Percentiles rank a stretch among this genome's conserved stretches.
Evolutionary conservation across 1,140 invertebrate species (phyloP).

Genomic region (Muscidifurax raptorellus): DNA sequence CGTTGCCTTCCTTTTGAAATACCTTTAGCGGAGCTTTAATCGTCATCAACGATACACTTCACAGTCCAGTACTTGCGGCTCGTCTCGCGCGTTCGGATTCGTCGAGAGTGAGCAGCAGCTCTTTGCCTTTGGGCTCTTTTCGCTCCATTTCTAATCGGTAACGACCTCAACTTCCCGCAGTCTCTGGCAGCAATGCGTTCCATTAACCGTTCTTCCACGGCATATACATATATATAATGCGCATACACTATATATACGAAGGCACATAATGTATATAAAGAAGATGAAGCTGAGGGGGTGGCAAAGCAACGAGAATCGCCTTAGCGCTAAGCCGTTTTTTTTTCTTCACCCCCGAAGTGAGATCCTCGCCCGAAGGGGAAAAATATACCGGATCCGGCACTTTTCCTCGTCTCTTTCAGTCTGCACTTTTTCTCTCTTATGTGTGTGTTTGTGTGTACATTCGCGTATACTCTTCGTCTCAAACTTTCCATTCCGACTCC

Average conservation of each 20-base stretch:
- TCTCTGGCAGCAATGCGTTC: conserved; percentile 44
- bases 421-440: neutral
- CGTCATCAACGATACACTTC: no score
- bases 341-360: conserved; percentile 5
- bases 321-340: conserved; percentile 28
- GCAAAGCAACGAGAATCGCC: conserved; percentile 12
- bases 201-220: conserved; percentile 3
- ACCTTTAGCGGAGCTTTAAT: no score
- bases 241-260: neutral
- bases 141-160: conserved; percentile 48
- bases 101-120: no score
- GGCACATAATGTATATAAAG: neutral
- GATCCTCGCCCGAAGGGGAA: conserved; percentile 20
- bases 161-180: conserved; percentile 42
- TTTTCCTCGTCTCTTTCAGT: conserved; percentile 10
- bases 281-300: neutral
- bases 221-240: neutral
- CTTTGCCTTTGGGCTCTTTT: neutral
- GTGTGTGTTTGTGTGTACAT: neutral
- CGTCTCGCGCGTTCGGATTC: no score
- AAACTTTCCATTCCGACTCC: neutral
- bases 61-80: no score
- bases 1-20: no score
- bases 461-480: neutral
- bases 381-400: conserved; percentile 21